Base-by-base conservation (phyloP, 2,888 invertebrate genomes). In the Nymphalis polychloros region DNA sequence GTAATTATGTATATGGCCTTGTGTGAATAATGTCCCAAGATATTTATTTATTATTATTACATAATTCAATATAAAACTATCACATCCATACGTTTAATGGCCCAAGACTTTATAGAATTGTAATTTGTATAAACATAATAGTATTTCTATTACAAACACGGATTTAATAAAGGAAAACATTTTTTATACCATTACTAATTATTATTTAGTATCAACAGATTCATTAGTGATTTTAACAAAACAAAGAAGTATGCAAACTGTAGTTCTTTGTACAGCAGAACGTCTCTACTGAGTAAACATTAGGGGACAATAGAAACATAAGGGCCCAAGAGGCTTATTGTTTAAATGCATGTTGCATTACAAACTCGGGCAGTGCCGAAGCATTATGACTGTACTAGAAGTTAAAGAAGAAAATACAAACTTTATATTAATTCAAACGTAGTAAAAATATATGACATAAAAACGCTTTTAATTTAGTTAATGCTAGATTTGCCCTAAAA, bases 241-340 rank as follows among this genome's bases (percentile, higher is more conserved):
- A 53, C 47, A 53, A 19, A 55, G 61, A 62, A 67, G 61, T 61
- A 65, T 60, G 60, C 60, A 65, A 65, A 65, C 41, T 53, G 60
- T 65, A 67, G 48, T 46, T 55, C 66, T 53, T 67, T 67, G 61
- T 67, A 13, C 50, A 66, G 61, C 48, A 31, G 35, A 46, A 66
- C n/a, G 66, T 62, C 55, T 55, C 55, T 35, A 57, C 35, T 61
- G 55, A 67, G 66, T 61, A 67, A 61, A 67, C 55, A 55, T 62
- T 55, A 67, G 49, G 61, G 61, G 35, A 62, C 60, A 67, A 67
- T 62, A 53, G 61, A 27, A 35, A 61, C 64, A 48, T 55, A 60
- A 66, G 55, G 55, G 61, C 48, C 23, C 61, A 60, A 61, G 61
- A 48, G 55, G 60, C 66, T 62, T 67, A 57, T 62, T 67, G 66